Evolutionary conservation across 2,888 invertebrate genomes (phyloP).

Genomic region (Cremastinae sp.): DNA sequence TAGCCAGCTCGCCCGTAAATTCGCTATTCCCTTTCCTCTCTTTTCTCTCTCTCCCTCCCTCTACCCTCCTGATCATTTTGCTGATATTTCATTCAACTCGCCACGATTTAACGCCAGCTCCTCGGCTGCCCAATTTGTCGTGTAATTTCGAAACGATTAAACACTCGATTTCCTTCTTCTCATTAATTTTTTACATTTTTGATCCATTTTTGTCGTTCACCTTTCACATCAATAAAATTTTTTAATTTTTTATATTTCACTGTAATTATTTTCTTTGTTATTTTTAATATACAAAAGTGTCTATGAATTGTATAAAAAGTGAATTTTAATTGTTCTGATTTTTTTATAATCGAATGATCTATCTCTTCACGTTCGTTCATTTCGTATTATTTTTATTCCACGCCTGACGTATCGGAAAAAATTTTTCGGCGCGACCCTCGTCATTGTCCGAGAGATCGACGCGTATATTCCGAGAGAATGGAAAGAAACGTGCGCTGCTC

Average conservation of each 20-base stretch:
- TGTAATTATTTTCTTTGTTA: too few species aligned
- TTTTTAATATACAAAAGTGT: too few species aligned
- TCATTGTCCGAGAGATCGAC: constrained; percentile 38
- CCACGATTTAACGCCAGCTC: constrained; percentile 50
- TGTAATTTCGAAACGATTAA: constrained; percentile 72
- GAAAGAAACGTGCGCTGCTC: constrained; percentile 49
- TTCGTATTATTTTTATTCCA: constrained; percentile 43
- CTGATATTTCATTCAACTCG: constrained; percentile 24
- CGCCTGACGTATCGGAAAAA: constrained; percentile 67
- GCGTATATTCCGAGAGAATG: constrained; percentile 45
- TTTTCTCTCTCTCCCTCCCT: constrained; percentile 7
- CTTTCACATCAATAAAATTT: too few species aligned
- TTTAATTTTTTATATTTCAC: too few species aligned
- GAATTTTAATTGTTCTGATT: constrained; percentile 10
- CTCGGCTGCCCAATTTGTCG: constrained; percentile 73
- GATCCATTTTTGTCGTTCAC: too few species aligned
- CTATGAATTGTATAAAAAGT: too few species aligned
- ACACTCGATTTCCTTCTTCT: constrained; percentile 26
- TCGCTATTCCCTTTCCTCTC: constrained; percentile 66
- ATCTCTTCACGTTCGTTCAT: constrained; percentile 38
- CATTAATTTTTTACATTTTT: constrained; percentile 4
- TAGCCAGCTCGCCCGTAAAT: constrained; percentile 76
- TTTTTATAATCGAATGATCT: constrained; percentile 6
- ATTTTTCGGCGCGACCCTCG: constrained; percentile 73
- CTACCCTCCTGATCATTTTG: constrained; percentile 8